These are phyloP conservation scores for Onychorhynchus coronatus DNA, from an alignment of 2,113 vertebrate genomes.

Conservation along the genomic window DNA sequence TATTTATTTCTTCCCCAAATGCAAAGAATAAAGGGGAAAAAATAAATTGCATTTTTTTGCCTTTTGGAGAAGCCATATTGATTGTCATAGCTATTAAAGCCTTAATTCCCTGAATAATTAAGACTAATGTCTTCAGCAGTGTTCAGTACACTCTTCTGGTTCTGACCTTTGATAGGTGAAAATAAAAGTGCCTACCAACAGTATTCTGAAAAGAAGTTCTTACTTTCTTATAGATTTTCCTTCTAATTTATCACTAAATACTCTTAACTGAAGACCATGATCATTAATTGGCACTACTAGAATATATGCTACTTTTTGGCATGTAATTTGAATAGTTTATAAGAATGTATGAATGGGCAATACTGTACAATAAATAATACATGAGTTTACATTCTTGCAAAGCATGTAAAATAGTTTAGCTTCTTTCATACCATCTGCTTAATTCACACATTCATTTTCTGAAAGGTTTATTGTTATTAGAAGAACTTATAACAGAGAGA, in stretches of 20 bases:
- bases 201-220: not conserved
- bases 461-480: constrained; percentile 37
- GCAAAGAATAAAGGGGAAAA: not conserved
- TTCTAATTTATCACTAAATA: not conserved
- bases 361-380: constrained; percentile 26
- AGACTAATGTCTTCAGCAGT: not conserved
- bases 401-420: not conserved
- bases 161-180: not conserved
- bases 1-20: not conserved
- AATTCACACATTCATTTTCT: constrained; percentile 24
- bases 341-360: not conserved
- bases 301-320: not conserved
- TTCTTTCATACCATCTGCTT: constrained; percentile 25
- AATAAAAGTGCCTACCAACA: not conserved
- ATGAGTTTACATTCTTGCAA: constrained; percentile 26
- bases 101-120: not conserved
- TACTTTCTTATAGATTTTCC: not conserved
- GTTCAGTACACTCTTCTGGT: not conserved
- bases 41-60: not conserved
- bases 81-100: not conserved
- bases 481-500: constrained; percentile 5
- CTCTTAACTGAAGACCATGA: not conserved
- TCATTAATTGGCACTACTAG: constrained; percentile 2
- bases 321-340: not conserved
- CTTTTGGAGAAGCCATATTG: not conserved